Evolutionary conservation across 2,113 vertebrate genomes (phyloP).

Genomic region (Macaca fascicularis): T2T-MFA8v1.1 NC_088387.1:108055001-108055500

Average conservation of each 20-base stretch:
- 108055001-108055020: no score
- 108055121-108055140: neutral
- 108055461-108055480: neutral
- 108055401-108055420: constrained; percentile 23
- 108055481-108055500: neutral
- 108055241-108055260: neutral
- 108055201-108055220: neutral
- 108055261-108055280: neutral
- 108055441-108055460: neutral
- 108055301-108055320: neutral
- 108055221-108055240: neutral
- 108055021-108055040: no score
- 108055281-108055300: neutral
- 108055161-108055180: neutral
- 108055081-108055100: no score
- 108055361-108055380: neutral
- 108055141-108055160: neutral
- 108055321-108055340: neutral
- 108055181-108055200: neutral
- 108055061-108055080: no score
- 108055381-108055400: neutral
- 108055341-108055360: neutral
- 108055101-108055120: no score
- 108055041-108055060: no score
- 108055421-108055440: neutral